Evolutionary conservation across 2,113 vertebrate species (phyloP).

Genomic region (Melozone crissalis): DNA sequence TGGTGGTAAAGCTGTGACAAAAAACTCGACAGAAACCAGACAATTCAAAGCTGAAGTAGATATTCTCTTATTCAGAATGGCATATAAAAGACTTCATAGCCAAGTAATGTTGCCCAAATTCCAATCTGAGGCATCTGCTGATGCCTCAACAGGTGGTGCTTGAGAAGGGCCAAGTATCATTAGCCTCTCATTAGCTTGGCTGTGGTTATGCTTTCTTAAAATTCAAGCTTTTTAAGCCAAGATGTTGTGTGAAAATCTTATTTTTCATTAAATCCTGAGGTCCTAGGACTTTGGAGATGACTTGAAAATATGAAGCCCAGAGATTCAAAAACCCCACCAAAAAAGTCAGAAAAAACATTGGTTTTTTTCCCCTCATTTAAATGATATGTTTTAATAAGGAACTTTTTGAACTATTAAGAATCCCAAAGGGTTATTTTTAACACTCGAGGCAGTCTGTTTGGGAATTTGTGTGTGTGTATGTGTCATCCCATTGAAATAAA

Average conservation of each 20-base stretch:
- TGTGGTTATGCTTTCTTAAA: background rate
- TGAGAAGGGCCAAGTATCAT: background rate
- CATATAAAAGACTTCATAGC: background rate
- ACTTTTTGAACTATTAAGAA: background rate
- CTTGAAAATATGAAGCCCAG: background rate
- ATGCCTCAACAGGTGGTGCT: conserved; percentile 20
- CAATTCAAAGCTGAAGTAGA: background rate
- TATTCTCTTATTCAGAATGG: background rate
- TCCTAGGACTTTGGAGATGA: background rate
- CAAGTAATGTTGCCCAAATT: background rate
- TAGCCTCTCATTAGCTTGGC: background rate
- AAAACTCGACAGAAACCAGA: background rate
- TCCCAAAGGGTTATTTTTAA: background rate
- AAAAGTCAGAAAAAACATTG: background rate
- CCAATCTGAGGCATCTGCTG: background rate
- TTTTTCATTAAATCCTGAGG: background rate
- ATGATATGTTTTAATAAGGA: background rate
- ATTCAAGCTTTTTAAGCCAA: background rate
- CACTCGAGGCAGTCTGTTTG: background rate
- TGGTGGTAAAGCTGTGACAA: background rate
- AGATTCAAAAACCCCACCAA: background rate
- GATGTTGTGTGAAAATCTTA: background rate
- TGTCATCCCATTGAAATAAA: background rate
- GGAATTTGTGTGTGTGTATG: background rate
- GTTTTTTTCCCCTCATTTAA: background rate